Evolutionary conservation across 1,140 invertebrate species (phyloP).

Genomic region (Macrostomum lignano): DNA sequence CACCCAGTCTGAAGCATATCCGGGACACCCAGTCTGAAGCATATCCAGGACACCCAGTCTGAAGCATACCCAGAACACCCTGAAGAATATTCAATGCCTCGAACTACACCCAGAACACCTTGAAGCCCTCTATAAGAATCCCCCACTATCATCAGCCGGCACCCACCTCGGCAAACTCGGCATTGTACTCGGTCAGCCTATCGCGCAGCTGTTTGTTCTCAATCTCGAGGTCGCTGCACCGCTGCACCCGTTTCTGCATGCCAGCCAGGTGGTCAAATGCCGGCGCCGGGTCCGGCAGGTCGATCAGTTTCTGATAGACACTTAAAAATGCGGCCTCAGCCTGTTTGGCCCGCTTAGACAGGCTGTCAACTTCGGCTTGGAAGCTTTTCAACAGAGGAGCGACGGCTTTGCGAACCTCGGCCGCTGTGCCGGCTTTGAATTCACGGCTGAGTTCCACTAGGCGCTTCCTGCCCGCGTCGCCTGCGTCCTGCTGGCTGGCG

Average conservation of each 20-base stretch:
- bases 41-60: too few relatives aligned
- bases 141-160: background rate
- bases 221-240: slow-evolving; percentile 30
- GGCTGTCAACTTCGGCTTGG: slow-evolving; percentile 31
- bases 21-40: too few relatives aligned
- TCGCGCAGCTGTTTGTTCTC: slow-evolving; percentile 32
- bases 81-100: too few relatives aligned
- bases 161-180: slow-evolving; percentile 31
- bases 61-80: too few relatives aligned
- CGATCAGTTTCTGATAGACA: slow-evolving; percentile 32
- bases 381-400: too few relatives aligned
- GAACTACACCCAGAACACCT: too few relatives aligned
- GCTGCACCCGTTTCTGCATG: slow-evolving; percentile 29
- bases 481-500: slow-evolving; percentile 32
- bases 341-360: slow-evolving; percentile 32
- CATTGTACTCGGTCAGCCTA: slow-evolving; percentile 31
- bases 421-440: too few relatives aligned
- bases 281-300: slow-evolving; percentile 30
- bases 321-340: slow-evolving; percentile 32
- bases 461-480: slow-evolving; percentile 29
- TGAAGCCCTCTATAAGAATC: background rate
- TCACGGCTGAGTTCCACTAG: slow-evolving; percentile 32
- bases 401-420: too few relatives aligned
- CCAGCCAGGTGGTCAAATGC: slow-evolving; percentile 27
- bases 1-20: too few relatives aligned